Evolutionary conservation across 2,888 invertebrate species (phyloP).

Genomic region (Phortica okadai): DNA sequence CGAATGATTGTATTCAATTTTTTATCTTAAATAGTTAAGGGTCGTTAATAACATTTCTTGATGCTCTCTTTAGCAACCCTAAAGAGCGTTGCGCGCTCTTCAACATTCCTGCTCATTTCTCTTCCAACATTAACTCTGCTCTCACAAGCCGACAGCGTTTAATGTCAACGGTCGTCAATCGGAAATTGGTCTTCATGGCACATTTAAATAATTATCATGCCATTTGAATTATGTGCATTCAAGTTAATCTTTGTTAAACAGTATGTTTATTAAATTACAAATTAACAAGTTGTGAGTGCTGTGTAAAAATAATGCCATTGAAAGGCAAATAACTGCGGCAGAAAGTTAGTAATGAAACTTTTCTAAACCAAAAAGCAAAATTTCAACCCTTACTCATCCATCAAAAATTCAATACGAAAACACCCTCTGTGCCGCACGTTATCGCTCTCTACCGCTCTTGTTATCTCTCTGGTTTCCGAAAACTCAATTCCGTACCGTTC

Average conservation of each 20-base stretch:
- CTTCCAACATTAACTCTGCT: not conserved
- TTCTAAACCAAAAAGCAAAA: slow-evolving; percentile 40
- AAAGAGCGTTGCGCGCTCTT: not conserved
- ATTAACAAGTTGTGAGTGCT: slow-evolving; percentile 1
- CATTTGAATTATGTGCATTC: slow-evolving; percentile 1
- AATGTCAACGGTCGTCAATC: slow-evolving; percentile 21
- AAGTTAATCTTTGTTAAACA: not conserved
- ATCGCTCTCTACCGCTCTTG: slow-evolving; percentile 34
- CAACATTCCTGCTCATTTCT: not conserved
- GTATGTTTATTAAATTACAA: slow-evolving; percentile 11
- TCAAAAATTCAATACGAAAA: slow-evolving; percentile 14
- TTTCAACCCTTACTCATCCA: slow-evolving; percentile 54
- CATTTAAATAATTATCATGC: slow-evolving; percentile 4
- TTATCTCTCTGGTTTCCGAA: not conserved
- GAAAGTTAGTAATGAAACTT: not conserved
- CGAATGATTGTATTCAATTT: too few species aligned
- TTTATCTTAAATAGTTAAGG: too few species aligned
- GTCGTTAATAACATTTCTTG: not conserved
- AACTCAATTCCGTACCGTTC: too few species aligned
- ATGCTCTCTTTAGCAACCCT: slow-evolving; percentile 10
- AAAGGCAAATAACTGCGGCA: slow-evolving; percentile 3
- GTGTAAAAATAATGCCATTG: too few species aligned
- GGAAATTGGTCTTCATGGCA: not conserved
- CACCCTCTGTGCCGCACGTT: slow-evolving; percentile 48
- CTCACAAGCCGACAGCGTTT: not conserved